phyloP scores from a whole-genome alignment of 64 coral and sea anemone genomes.

The Stichodactyla helianthus region DNA sequence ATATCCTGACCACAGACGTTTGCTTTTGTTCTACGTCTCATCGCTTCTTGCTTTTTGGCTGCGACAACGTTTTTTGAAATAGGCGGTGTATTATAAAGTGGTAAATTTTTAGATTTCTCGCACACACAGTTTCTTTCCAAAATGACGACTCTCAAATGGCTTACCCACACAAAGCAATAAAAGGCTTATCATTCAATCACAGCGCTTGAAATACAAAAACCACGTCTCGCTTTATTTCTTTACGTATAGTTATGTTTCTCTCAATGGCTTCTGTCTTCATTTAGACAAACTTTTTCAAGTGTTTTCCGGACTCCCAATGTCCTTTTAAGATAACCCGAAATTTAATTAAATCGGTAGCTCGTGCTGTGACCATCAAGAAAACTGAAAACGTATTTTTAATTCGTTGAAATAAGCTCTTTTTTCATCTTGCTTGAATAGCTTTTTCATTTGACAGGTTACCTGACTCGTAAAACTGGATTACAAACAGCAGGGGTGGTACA shows the following conservation, averaged over 20 bases:
- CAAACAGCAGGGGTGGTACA: not conserved
- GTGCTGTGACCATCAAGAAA: not conserved
- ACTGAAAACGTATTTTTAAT: not conserved
- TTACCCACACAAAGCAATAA: not conserved
- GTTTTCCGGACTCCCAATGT: not conserved
- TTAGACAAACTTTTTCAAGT: not conserved
- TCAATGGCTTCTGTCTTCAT: not conserved
- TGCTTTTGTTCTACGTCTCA: too few relatives aligned
- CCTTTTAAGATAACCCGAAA: not conserved
- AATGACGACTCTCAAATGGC: not conserved
- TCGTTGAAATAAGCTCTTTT: not conserved
- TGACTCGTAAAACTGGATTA: not conserved
- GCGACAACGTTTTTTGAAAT: too few relatives aligned
- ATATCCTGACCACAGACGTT: too few relatives aligned
- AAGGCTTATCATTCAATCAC: not conserved
- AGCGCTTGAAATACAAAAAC: not conserved
- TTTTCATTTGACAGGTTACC: too few relatives aligned
- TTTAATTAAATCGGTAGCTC: not conserved
- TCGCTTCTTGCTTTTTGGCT: too few relatives aligned
- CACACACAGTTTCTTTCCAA: too few relatives aligned
- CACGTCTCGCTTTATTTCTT: not conserved
- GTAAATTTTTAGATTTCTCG: too few relatives aligned
- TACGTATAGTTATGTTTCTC: not conserved
- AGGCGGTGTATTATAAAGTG: too few relatives aligned
- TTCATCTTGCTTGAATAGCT: not conserved